These are phyloP conservation scores for Liparis tanakae DNA, from an alignment of 2,797 vertebrate species.

Conservation along the genomic window DNA sequence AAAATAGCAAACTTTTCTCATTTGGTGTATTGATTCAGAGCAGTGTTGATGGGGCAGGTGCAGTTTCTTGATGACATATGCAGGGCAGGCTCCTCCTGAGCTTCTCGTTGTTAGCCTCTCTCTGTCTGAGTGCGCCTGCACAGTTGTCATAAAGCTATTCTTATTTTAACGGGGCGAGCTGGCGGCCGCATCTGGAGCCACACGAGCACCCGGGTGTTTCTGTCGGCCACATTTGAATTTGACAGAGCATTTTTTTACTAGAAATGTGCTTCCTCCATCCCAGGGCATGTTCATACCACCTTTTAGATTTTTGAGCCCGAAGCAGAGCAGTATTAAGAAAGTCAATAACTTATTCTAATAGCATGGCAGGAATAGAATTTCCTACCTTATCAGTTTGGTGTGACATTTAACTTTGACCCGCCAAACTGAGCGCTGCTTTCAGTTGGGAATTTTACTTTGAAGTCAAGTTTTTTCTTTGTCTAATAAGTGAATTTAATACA, in stretches of 20 bases:
- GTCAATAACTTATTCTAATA: not conserved
- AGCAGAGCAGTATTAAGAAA: not conserved
- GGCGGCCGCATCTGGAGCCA: too few relatives aligned
- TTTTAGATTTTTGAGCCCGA: not conserved
- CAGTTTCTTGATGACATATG: slow-evolving; percentile 29
- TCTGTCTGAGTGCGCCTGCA: not conserved
- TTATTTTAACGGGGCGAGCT: slow-evolving; percentile 39
- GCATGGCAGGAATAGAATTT: not conserved
- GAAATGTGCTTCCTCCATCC: slow-evolving; percentile 26
- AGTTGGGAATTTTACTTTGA: not conserved
- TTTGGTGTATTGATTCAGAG: slow-evolving; percentile 23
- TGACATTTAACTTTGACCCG: not conserved
- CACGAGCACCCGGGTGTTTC: slow-evolving; percentile 61
- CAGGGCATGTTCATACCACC: slow-evolving; percentile 8
- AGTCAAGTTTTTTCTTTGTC: not conserved
- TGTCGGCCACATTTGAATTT: slow-evolving; percentile 39
- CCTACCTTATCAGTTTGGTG: not conserved
- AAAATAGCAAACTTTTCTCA: slow-evolving; percentile 12
- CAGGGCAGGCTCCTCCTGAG: slow-evolving; percentile 16
- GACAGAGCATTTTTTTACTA: slow-evolving; percentile 21
- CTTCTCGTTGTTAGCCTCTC: not conserved
- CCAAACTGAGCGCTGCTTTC: not conserved
- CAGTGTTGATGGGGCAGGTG: slow-evolving; percentile 35
- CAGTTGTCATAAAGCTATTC: slow-evolving; percentile 28
- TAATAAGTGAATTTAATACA: not conserved